A percentile compares a stretch with the other conserved stretches of the same genome.
Evolutionary conservation across 2,888 invertebrate species (phyloP).

Genomic region (Leptinotarsa haldemani): DNA sequence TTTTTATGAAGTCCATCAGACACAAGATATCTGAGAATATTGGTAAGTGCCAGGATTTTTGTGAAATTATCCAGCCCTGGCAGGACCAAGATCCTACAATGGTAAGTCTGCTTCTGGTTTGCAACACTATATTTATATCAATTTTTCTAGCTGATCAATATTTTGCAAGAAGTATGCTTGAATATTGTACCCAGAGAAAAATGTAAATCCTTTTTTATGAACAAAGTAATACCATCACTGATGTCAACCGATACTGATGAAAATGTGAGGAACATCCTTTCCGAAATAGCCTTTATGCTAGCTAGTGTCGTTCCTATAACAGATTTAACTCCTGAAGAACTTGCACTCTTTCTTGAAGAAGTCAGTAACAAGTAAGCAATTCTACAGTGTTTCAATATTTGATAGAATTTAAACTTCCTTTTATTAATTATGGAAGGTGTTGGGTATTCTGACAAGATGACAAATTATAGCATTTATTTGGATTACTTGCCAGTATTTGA

Average conservation of each 20-base stretch:
- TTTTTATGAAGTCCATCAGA: constrained; percentile 25
- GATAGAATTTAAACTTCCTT: no score
- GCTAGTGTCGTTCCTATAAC: constrained; percentile 42
- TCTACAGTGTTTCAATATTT: no score
- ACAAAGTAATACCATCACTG: constrained; percentile 46
- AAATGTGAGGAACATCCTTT: constrained; percentile 37
- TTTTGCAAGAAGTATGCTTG: constrained; percentile 42
- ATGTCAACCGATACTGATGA: constrained; percentile 39
- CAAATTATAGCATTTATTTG: no score
- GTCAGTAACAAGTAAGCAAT: constrained; percentile 43
- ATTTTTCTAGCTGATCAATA: constrained; percentile 40
- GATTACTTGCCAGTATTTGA: no score
- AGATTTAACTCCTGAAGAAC: constrained; percentile 41
- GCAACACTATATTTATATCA: neutral
- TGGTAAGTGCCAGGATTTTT: constrained; percentile 26
- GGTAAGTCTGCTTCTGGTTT: constrained; percentile 10
- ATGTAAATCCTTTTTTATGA: constrained; percentile 41
- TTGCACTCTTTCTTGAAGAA: constrained; percentile 39
- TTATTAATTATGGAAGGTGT: no score
- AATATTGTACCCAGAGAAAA: constrained; percentile 36
- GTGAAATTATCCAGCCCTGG: constrained; percentile 31
- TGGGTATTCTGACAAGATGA: no score
- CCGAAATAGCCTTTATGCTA: constrained; percentile 47
- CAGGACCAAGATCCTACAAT: constrained; percentile 30
- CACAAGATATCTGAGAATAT: constrained; percentile 26